Evolutionary conservation across 2,797 vertebrate species (phyloP).

Genomic region (Acrossocheilus fasciatus): DNA sequence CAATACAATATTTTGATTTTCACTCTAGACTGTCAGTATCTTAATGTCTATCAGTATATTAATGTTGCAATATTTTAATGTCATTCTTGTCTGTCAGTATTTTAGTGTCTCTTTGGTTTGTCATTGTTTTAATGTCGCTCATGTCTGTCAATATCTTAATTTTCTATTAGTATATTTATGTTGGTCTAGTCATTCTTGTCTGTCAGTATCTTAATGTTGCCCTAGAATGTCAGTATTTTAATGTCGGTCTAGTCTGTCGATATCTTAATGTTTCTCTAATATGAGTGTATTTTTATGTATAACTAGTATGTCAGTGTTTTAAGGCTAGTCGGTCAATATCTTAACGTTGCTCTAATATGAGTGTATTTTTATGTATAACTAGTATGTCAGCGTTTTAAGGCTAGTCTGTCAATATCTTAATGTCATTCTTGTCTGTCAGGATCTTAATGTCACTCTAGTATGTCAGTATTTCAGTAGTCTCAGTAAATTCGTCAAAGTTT

Average conservation of each 20-base stretch:
- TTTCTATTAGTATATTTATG: not conserved
- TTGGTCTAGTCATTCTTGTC: not conserved
- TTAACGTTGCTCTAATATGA: not conserved
- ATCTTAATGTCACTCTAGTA: not conserved
- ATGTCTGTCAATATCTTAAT: not conserved
- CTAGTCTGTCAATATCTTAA: not conserved
- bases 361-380: too few relatives aligned
- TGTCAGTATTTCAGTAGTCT: not conserved
- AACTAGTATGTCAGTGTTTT: not conserved
- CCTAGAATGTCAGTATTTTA: not conserved
- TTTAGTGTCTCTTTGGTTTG: not conserved
- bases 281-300: not conserved
- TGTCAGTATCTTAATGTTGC: not conserved
- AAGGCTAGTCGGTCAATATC: not conserved
- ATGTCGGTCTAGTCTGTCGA: not conserved
- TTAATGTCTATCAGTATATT: not conserved
- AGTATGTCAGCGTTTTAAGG: too few relatives aligned
- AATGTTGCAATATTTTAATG: not conserved
- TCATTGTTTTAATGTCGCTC: not conserved
- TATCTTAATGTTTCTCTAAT: not conserved
- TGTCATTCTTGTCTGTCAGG: not conserved
- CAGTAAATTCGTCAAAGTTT: not conserved
- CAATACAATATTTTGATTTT: too few relatives aligned
- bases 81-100: not conserved
- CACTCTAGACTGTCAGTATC: not conserved